phyloP scores from a whole-genome alignment of 2,797 vertebrate genomes.

The Apodemus agrarius region DNA sequence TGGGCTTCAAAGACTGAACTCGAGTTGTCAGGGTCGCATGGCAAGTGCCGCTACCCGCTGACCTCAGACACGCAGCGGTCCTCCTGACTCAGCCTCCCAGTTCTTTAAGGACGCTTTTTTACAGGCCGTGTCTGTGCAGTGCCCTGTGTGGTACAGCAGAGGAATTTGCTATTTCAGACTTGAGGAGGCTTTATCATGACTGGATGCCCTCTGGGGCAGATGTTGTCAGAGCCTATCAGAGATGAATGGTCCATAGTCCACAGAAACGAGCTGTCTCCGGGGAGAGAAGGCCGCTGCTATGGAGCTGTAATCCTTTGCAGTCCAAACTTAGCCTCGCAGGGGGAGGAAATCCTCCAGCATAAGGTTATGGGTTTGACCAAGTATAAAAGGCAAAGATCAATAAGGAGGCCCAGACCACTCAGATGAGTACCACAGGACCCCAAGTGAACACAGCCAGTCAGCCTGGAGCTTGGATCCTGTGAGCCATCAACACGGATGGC shows the following conservation, averaged over 20 bases:
- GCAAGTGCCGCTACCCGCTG: background rate
- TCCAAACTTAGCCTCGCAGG: background rate
- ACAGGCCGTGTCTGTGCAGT: background rate
- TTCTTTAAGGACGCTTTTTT: background rate
- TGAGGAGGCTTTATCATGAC: background rate
- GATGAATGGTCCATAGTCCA: background rate
- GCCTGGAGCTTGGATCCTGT: background rate
- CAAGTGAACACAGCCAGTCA: background rate
- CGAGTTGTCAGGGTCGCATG: background rate
- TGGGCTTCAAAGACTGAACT: background rate
- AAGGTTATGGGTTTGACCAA: background rate
- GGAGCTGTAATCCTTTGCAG: background rate
- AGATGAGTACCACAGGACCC: background rate
- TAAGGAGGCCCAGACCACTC: background rate
- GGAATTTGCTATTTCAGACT: constrained; percentile 6
- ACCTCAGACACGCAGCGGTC: background rate
- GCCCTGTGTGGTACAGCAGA: background rate
- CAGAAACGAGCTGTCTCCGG: background rate
- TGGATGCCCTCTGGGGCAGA: constrained; percentile 26
- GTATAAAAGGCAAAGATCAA: background rate
- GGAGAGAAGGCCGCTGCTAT: background rate
- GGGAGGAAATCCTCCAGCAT: background rate
- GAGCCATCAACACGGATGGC: background rate
- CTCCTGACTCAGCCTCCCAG: background rate
- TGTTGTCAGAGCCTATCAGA: background rate